Base-by-base conservation (phyloP, 2,888 invertebrate species). In the Metellina segmentata region DNA sequence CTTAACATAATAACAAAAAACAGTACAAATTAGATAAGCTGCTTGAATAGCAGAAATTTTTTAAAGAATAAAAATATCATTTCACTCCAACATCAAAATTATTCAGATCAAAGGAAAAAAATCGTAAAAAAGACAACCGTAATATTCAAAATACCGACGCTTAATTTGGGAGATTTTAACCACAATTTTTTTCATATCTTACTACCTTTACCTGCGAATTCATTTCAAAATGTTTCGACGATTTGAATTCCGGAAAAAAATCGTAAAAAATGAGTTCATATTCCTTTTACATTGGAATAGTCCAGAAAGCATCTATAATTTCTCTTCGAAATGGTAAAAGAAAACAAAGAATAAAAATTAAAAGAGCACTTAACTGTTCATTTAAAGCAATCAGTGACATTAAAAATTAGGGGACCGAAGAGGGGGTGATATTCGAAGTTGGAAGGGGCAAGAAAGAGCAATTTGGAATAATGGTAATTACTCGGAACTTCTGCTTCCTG, bases 401-500 rank as follows among this genome's bases (percentile, higher is more conserved):
- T 79, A 61, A 61, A 61, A 79, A 53, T 61, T 53, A 34, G 20
- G 51, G 8, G 53, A 78, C 13, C 49, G 49, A 4, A 9, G 7
- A 2, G 51, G n/a, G 69, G 8, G 77, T 5, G 77, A 34, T 34
- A 34, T 34, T 34, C 34, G 34, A 51, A 19, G 19, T n/a, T 11
- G 77, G 9, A 77, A n/a, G 52, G 5, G 9, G 51, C n/a, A 7
- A 34, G 61, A 19, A 19, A 61, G 53, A 61, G 53, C n/a, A n/a
- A 61, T 11, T 61, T 53, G 75, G 74, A 85, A 85, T 75, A 83
- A 83, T 72, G 74, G 61, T 85, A 85, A 85, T 85, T 85, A 72
- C 85, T 9, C 34, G 7, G n/a, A 71, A 85, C 48, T 85, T 53
- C 85, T 75, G 74, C 51, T 78, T 78, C 52, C 52, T n/a, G 6